Percentiles rank a stretch among this genome's conserved stretches.
Evolutionary conservation across 2,113 vertebrate genomes (phyloP).

Genomic region (Psettodes erumei): DNA sequence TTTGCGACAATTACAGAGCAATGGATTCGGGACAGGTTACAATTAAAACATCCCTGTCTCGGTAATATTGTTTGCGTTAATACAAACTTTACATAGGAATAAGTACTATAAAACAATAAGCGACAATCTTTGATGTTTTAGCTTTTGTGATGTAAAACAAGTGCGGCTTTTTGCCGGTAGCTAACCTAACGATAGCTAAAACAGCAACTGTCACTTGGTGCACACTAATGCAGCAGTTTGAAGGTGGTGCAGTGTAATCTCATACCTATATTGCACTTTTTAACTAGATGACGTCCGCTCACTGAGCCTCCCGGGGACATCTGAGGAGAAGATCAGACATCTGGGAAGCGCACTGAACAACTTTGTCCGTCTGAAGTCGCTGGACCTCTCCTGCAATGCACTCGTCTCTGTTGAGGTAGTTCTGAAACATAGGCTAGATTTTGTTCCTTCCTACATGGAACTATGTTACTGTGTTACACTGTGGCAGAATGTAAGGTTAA

Average conservation of each 20-base stretch:
- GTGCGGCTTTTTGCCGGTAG: background rate
- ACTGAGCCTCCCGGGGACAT: slow-evolving; percentile 84
- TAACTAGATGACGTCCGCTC: slow-evolving; percentile 82
- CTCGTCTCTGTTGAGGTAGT: slow-evolving; percentile 83
- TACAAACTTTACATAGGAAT: accelerated
- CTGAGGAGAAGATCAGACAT: slow-evolving; percentile 84
- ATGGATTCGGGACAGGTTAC: slow-evolving; percentile 80
- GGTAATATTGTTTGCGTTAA: slow-evolving; percentile 70
- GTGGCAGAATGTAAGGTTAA: background rate
- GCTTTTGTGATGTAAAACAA: background rate
- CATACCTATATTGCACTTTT: background rate
- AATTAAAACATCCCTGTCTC: slow-evolving; percentile 76
- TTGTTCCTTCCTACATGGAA: background rate
- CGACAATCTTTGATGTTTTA: background rate
- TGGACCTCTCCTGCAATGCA: slow-evolving; percentile 85
- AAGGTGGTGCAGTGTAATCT: background rate
- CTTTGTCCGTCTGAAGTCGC: slow-evolving; percentile 81
- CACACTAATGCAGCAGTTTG: background rate
- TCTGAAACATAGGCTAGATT: background rate
- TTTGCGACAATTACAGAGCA: slow-evolving; percentile 80
- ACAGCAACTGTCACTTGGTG: background rate
- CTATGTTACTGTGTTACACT: background rate
- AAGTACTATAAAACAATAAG: background rate
- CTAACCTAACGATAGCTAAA: slow-evolving; percentile 37
- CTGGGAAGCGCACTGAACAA: slow-evolving; percentile 82